These are phyloP conservation scores for Cichlasoma orientale DNA, from an alignment of 2,797 vertebrate genomes.

Conservation along the genomic window DNA sequence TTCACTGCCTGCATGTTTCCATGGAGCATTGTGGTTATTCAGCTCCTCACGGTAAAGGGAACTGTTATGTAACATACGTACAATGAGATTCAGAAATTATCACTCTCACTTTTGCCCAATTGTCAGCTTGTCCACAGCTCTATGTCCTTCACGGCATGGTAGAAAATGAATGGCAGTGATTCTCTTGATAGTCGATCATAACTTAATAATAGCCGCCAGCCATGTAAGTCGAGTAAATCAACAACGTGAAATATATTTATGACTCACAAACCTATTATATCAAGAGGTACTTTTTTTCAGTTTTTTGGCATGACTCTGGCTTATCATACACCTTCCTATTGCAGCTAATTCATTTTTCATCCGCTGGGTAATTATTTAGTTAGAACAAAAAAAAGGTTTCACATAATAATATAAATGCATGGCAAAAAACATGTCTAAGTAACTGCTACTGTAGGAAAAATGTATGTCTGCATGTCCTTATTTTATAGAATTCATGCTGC, in stretches of 20 bases:
- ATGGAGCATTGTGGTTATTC: constrained; percentile 27
- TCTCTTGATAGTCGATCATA: not conserved
- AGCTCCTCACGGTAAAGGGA: constrained; percentile 26
- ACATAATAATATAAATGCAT: not conserved
- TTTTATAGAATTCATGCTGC: not conserved
- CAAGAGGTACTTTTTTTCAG: not conserved
- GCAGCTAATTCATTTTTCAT: not conserved
- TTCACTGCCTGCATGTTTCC: constrained; percentile 30
- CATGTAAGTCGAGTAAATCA: not conserved
- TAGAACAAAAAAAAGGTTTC: not conserved
- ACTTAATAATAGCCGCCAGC: not conserved
- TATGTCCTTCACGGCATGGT: constrained; percentile 20
- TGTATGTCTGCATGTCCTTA: not conserved
- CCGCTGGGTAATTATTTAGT: not conserved
- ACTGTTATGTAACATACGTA: constrained; percentile 36
- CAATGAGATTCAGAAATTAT: constrained; percentile 46
- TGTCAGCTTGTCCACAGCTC: constrained; percentile 24
- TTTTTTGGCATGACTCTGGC: not conserved
- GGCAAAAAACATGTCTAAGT: not conserved
- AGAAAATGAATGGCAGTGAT: constrained; percentile 3
- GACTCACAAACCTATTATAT: not conserved
- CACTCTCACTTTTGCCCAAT: constrained; percentile 41
- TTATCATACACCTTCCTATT: not conserved
- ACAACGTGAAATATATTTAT: not conserved
- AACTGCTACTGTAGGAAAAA: not conserved